Base-by-base conservation (phyloP, 2,888 invertebrate species). In the Bombylius major region DNA sequence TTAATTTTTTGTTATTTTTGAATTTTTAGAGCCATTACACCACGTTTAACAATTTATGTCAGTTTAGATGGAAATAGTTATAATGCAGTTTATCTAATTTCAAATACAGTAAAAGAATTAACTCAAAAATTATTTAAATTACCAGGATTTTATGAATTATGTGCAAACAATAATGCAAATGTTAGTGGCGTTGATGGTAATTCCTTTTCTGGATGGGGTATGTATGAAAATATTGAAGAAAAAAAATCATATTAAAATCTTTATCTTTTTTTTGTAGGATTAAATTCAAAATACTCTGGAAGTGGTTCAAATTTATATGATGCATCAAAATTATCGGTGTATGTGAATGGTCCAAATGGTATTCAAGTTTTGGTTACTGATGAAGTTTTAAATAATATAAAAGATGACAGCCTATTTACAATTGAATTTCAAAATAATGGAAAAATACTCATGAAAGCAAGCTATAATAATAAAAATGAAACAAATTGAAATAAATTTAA, bases 331-430 rank as follows among this genome's bases (percentile, higher is more conserved):
- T 70, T 71, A 49, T 82, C 83, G 42, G 79, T 93, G 9, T 83
- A 86, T 61, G 79, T 91, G 51, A 84, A 83, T 64, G 94, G 93
- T 0, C 93, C 94, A 0, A 84, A 86, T 63, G 87, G 87, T 14
- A 88, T 94, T 8, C 86, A 87, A 63, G 85, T 95, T 1, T 79
- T 87, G 45, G 79, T 95, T 33, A 90, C 86, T 44, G 89, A 93
- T 70, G 92, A 93, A 65, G 82, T 93, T 53, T 82, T 94, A 14
- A 82, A 83, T 39, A 89, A 92, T 70, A 79, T 93, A 63, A 86
- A 86, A 60, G 89, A 93, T 70, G 84, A 87, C 65, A 80, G 85
- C 60, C 81, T 85, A 73, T 88, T 83, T 70, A 73, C 79, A 56
- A 74, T 87, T 58, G 83, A 85, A 69, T 68, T 76, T 62, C 72